These are phyloP conservation scores for Zaprionus tsacasi DNA, from an alignment of 1,140 invertebrate genomes.

Conservation along the genomic window DNA sequence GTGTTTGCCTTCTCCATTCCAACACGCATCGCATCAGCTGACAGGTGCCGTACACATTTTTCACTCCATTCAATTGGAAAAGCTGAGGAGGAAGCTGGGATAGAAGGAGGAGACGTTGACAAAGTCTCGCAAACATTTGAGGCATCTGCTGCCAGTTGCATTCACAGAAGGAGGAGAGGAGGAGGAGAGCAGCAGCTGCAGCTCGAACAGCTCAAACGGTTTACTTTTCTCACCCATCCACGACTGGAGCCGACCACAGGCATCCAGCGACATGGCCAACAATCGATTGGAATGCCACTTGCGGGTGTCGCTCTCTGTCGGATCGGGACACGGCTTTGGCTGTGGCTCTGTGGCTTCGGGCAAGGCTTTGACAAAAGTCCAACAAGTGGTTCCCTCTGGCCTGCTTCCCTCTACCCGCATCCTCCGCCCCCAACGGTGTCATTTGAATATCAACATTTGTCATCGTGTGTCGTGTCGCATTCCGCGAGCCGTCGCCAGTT, in stretches of 20 bases:
- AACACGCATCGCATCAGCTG: conserved; percentile 50
- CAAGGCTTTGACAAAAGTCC: conserved; percentile 54
- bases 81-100: conserved; percentile 2
- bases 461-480: conserved; percentile 78
- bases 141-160: conserved; percentile 62
- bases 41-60: conserved; percentile 71
- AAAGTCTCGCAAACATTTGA: conserved; percentile 73
- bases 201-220: conserved; percentile 44
- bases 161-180: conserved; percentile 51
- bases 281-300: conserved; percentile 73
- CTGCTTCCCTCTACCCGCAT: conserved; percentile 20
- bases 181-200: conserved; percentile 36
- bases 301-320: conserved; percentile 52
- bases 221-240: conserved; percentile 70
- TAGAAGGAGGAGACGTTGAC: conserved; percentile 48
- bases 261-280: conserved; percentile 65
- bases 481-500: conserved; percentile 56
- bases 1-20: conserved; percentile 28
- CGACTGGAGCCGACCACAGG: conserved; percentile 42
- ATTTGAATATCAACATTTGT: conserved; percentile 82
- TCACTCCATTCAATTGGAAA: conserved; percentile 55
- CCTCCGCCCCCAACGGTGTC: conserved; percentile 64
- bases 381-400: conserved; percentile 37
- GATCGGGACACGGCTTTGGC: conserved; percentile 2
- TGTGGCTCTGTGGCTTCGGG: conserved; percentile 7